Conservation (phyloP, 2,888 invertebrate genomes). For the Troides helena region DNA sequence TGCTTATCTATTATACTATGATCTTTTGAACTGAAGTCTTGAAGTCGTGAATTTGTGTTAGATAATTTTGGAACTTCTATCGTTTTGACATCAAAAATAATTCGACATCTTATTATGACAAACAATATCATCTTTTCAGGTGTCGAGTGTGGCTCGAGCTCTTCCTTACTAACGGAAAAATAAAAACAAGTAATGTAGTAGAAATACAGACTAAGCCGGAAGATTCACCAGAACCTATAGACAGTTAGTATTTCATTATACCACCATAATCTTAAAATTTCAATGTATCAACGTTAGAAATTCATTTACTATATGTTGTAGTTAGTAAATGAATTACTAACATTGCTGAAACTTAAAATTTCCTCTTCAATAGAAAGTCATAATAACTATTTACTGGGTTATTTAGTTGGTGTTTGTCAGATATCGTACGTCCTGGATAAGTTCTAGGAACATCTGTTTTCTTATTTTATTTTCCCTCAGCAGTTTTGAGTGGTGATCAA, state of each 20-base stretch:
- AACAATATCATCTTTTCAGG: conserved; percentile 60
- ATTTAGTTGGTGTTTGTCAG: background rate
- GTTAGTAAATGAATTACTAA: too few relatives aligned
- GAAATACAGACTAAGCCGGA: conserved; percentile 91
- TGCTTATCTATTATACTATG: background rate
- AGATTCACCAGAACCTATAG: conserved; percentile 61
- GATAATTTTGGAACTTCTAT: too few relatives aligned
- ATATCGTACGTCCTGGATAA: background rate
- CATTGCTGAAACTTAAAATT: too few relatives aligned
- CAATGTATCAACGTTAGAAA: background rate
- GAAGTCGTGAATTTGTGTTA: too few relatives aligned
- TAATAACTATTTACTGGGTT: too few relatives aligned
- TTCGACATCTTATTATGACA: background rate
- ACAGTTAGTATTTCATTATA: conserved; percentile 56
- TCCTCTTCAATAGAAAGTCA: too few relatives aligned
- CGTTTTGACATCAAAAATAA: too few relatives aligned
- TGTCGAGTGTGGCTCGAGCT: conserved; percentile 94
- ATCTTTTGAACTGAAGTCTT: background rate
- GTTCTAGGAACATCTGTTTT: background rate
- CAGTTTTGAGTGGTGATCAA: too few relatives aligned
- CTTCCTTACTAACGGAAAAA: conserved; percentile 93
- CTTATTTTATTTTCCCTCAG: too few relatives aligned
- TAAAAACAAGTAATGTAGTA: conserved; percentile 93
- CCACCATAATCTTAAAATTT: background rate
- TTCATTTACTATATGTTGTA: too few relatives aligned